A percentile compares a stretch with the other conserved stretches of the same genome.
Evolutionary conservation across 2,888 invertebrate species (phyloP).

Genomic region (Diogma glabrata): DNA sequence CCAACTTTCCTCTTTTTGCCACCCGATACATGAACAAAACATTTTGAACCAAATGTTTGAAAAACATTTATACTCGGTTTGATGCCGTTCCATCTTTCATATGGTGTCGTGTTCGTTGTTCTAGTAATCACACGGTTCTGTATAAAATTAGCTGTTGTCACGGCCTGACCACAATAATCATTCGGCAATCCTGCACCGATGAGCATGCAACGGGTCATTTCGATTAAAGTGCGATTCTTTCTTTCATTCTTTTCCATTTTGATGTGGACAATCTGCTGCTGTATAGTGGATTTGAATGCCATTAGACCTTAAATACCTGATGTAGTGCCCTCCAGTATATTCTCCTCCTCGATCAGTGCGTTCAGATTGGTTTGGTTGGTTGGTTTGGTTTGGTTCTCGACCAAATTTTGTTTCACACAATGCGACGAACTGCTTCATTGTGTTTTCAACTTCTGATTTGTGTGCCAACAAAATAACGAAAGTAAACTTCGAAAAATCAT

Average conservation of each 20-base stretch:
- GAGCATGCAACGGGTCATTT: too few species aligned
- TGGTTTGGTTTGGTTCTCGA: constrained; percentile 17
- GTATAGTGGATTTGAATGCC: neutral
- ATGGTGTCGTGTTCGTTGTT: neutral
- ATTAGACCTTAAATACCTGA: neutral
- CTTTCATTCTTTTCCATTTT: too few species aligned
- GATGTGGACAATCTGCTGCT: neutral
- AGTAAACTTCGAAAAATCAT: constrained; percentile 25
- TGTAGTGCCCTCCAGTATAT: constrained; percentile 18
- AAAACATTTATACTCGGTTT: constrained; percentile 6
- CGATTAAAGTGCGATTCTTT: too few species aligned
- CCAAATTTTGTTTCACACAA: constrained; percentile 17
- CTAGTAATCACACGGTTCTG: constrained; percentile 16
- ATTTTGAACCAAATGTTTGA: constrained; percentile 14
- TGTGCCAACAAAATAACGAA: constrained; percentile 20
- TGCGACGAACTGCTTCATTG: constrained; percentile 16
- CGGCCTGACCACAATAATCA: constrained; percentile 10
- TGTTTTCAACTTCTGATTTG: constrained; percentile 20
- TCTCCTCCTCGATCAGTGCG: constrained; percentile 22
- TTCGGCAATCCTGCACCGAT: too few species aligned
- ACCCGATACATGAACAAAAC: constrained; percentile 1
- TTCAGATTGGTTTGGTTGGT: too few species aligned
- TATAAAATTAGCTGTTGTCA: constrained; percentile 7
- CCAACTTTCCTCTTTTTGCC: neutral
- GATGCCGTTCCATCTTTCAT: constrained; percentile 5